phyloP scores from a whole-genome alignment of 2,888 invertebrate genomes.

The Philereme vetulata region DNA sequence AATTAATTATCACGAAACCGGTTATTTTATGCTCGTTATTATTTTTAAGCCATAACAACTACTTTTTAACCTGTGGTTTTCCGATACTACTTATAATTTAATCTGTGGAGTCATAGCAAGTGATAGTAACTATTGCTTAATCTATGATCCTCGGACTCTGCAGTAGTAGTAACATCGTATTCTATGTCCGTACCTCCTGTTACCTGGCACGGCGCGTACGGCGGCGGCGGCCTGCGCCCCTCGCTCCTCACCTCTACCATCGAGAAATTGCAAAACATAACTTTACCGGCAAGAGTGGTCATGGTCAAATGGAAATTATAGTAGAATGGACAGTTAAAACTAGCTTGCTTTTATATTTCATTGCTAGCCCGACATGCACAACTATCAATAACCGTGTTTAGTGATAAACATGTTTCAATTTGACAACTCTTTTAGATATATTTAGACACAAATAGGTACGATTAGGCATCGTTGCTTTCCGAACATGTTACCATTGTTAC shows the following conservation, averaged over 20 bases:
- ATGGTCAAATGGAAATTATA: constrained; percentile 31
- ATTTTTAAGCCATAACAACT: constrained; percentile 26
- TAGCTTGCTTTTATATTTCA: background rate
- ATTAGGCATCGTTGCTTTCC: too few relatives aligned
- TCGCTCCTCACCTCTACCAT: constrained; percentile 29
- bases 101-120: constrained; percentile 3
- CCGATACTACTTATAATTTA: constrained; percentile 1
- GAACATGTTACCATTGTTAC: too few relatives aligned
- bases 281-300: constrained; percentile 25
- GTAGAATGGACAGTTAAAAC: constrained; percentile 10
- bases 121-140: constrained; percentile 16
- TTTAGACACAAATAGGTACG: too few relatives aligned
- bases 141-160: constrained; percentile 13
- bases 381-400: too few relatives aligned
- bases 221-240: constrained; percentile 29
- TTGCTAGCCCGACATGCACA: too few relatives aligned
- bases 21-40: constrained; percentile 28
- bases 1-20: constrained; percentile 20
- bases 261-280: constrained; percentile 21
- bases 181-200: constrained; percentile 75
- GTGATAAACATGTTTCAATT: too few relatives aligned
- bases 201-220: constrained; percentile 75
- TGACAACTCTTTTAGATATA: too few relatives aligned
- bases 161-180: constrained; percentile 14
- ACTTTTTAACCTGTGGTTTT: constrained; percentile 10